Evolutionary conservation across 2,888 invertebrate genomes (phyloP).

Genomic region (Himalopsyche anomala): DNA sequence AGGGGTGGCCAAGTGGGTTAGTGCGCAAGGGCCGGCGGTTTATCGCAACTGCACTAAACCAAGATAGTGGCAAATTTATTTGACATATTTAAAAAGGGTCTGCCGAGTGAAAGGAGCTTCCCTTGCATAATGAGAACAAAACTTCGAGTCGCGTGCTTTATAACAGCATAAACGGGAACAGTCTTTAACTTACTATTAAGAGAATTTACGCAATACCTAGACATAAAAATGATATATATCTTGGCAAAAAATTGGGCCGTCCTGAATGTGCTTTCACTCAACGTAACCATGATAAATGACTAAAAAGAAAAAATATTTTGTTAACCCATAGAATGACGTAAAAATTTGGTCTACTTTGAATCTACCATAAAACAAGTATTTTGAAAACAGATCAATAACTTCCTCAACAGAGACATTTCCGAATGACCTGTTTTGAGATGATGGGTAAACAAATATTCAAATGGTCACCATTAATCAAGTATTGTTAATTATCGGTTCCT

Average conservation of each 20-base stretch:
- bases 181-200: conserved; percentile 26
- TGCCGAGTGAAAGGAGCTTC: conserved; percentile 49
- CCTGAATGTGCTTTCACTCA: too few relatives aligned
- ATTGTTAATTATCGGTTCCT: too few relatives aligned
- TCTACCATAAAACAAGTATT: too few relatives aligned
- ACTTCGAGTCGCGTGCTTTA: conserved; percentile 24
- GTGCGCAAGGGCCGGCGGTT: conserved; percentile 55
- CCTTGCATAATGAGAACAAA: conserved; percentile 55
- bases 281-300: too few relatives aligned
- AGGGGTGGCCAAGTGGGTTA: conserved; percentile 47
- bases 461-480: too few relatives aligned
- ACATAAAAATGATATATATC: neutral
- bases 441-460: too few relatives aligned
- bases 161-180: conserved; percentile 22
- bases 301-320: neutral
- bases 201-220: neutral
- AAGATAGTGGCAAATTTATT: conserved; percentile 65
- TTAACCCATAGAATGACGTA: neutral
- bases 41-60: conserved; percentile 64
- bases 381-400: too few relatives aligned
- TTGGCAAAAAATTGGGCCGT: neutral
- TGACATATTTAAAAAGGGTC: conserved; percentile 63
- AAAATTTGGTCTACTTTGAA: too few relatives aligned
- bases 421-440: too few relatives aligned
- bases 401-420: too few relatives aligned